Percentiles rank a stretch among this genome's conserved stretches.
phyloP scores from a whole-genome alignment of 1,140 invertebrate species.

The Stegodyphus mimosarum region DNA sequence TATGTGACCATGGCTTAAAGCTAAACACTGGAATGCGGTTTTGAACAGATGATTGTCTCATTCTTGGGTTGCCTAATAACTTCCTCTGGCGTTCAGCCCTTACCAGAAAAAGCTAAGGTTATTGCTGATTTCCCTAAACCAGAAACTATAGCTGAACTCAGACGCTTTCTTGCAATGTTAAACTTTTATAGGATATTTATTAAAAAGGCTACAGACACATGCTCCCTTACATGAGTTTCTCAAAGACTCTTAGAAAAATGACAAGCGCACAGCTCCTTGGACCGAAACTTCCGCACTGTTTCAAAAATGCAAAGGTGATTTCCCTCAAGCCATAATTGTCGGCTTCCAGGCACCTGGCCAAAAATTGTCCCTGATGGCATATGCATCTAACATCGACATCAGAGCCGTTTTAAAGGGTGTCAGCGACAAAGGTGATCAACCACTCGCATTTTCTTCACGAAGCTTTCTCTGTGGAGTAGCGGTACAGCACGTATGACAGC shows the following conservation, averaged over 20 bases:
- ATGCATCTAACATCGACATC: no score
- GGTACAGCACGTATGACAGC: no score
- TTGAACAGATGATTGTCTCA: slow-evolving; percentile 24
- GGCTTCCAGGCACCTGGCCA: no score
- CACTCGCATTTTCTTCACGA: no score
- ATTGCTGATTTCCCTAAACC: slow-evolving; percentile 67
- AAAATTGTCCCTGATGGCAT: no score
- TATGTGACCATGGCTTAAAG: slow-evolving; percentile 65
- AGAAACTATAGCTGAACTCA: slow-evolving; percentile 65
- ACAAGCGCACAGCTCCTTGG: slow-evolving; percentile 6
- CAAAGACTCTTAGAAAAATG: slow-evolving; percentile 5
- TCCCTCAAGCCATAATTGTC: no score
- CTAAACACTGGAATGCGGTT: slow-evolving; percentile 62
- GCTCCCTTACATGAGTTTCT: slow-evolving; percentile 49
- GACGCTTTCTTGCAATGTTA: slow-evolving; percentile 64
- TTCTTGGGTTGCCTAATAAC: slow-evolving; percentile 1
- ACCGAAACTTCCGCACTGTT: no score
- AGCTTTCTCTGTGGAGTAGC: no score
- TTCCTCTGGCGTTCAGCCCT: no score
- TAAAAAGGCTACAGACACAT: not conserved
- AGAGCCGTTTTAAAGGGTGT: no score
- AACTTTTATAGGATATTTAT: slow-evolving; percentile 65
- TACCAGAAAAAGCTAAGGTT: slow-evolving; percentile 66
- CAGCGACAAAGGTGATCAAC: no score
- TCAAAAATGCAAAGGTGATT: no score